A percentile compares a stretch with the other conserved stretches of the same genome.
Conservation (phyloP, 2,113 vertebrate genomes). For the Myxocyprinus asiaticus region DNA sequence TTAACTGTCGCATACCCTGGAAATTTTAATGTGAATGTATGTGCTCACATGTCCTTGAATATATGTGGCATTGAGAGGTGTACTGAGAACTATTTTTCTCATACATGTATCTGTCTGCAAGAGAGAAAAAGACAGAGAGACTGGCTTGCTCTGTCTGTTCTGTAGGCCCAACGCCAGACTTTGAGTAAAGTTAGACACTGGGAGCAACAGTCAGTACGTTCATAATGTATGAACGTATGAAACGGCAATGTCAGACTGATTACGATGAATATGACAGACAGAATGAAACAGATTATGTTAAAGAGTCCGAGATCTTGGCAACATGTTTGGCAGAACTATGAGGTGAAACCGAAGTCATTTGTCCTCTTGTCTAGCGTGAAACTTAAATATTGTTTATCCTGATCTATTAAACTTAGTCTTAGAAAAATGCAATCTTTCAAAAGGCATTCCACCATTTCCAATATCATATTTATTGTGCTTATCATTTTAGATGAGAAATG, state of each 20-base stretch:
- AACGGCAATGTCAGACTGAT: conserved; percentile 29
- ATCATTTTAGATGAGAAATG: too few species aligned
- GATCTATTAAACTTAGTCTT: neutral
- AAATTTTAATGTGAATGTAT: neutral
- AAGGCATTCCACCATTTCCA: too few species aligned
- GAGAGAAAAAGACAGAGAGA: neutral
- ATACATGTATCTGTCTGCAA: too few species aligned
- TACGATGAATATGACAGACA: conserved; percentile 26
- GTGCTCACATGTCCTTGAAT: conserved; percentile 23
- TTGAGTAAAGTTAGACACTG: conserved; percentile 29
- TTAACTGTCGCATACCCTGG: neutral
- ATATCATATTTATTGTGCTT: too few species aligned
- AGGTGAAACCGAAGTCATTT: conserved; percentile 20
- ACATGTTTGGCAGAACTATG: conserved; percentile 6
- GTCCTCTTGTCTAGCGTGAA: neutral
- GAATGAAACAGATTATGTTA: conserved; percentile 19
- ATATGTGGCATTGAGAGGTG: conserved; percentile 2
- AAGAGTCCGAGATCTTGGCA: conserved; percentile 5
- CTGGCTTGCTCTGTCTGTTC: conserved; percentile 27
- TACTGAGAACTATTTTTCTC: too few species aligned
- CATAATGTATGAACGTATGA: conserved; percentile 22
- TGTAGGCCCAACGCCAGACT: conserved; percentile 40
- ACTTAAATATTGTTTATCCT: too few species aligned
- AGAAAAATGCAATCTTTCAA: too few species aligned
- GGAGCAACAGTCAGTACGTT: conserved; percentile 31